Percentiles rank a stretch among this genome's conserved stretches.
Evolutionary conservation across 2,888 invertebrate species (phyloP).

Genomic region (Epinotia bilunana): DNA sequence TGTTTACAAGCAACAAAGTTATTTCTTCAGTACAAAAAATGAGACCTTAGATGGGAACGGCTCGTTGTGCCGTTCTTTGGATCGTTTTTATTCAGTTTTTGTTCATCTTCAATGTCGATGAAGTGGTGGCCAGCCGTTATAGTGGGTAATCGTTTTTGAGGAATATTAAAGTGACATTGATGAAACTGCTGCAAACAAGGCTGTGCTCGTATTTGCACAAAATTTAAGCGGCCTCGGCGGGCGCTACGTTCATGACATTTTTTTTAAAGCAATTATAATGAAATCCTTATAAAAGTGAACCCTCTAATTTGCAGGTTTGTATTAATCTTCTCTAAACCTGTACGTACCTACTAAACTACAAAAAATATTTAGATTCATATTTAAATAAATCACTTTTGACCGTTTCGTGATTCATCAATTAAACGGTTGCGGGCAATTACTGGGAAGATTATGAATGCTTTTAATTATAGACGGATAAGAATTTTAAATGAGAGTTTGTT

Average conservation of each 20-base stretch:
- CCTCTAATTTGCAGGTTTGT: background rate
- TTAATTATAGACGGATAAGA: conserved; percentile 69
- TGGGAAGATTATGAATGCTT: conserved; percentile 62
- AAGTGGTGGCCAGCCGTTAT: conserved; percentile 3
- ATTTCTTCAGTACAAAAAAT: conserved; percentile 17
- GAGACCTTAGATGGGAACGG: conserved; percentile 10
- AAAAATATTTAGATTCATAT: conserved; percentile 46
- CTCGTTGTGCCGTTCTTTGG: conserved; percentile 6
- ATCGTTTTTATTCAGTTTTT: conserved; percentile 10
- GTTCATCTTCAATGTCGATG: conserved; percentile 1
- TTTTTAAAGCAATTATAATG: background rate
- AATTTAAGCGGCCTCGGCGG: no score
- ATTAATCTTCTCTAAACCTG: conserved; percentile 9
- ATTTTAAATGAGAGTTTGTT: conserved; percentile 61
- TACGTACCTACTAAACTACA: background rate
- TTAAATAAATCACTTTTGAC: conserved; percentile 62
- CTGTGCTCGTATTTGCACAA: no score
- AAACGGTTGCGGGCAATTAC: conserved; percentile 68
- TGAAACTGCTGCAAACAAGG: background rate
- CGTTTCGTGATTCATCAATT: conserved; percentile 72
- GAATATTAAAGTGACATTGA: background rate
- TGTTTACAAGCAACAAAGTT: conserved; percentile 31
- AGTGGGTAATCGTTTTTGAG: background rate
- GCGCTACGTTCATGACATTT: background rate
- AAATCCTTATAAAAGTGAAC: background rate